A percentile compares a stretch with the other conserved stretches of the same genome.
phyloP scores from a whole-genome alignment of 1,140 invertebrate genomes.

The Andricus grossulariae region DNA sequence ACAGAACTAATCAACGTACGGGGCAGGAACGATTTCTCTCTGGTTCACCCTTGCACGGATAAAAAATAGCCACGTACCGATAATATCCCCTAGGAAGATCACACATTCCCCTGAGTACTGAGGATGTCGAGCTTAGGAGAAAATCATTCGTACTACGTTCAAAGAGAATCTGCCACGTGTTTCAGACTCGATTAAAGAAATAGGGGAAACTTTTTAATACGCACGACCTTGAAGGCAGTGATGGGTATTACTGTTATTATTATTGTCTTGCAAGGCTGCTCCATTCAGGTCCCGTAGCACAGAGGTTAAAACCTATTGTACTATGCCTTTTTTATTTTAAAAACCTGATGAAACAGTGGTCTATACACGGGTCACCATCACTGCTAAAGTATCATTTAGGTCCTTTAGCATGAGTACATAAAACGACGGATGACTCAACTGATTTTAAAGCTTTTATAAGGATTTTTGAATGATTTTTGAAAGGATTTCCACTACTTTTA shows the following conservation, averaged over 20 bases:
- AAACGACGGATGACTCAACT: not conserved
- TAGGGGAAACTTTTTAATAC: not conserved
- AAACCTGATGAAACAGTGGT: not conserved
- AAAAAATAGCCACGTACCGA: constrained; percentile 50
- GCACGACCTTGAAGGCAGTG: not conserved
- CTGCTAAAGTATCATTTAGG: too few relatives aligned
- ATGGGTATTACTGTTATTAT: too few relatives aligned
- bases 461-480: too few relatives aligned
- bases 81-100: constrained; percentile 30
- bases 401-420: too few relatives aligned
- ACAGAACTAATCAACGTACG: constrained; percentile 62
- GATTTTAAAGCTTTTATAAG: not conserved
- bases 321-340: too few relatives aligned
- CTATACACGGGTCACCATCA: too few relatives aligned
- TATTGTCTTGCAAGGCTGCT: too few relatives aligned
- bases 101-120: constrained; percentile 1
- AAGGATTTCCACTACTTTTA: too few relatives aligned
- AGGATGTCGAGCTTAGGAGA: constrained; percentile 13
- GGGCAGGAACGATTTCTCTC: constrained; percentile 56
- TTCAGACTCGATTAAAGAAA: not conserved
- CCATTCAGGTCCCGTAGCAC: too few relatives aligned
- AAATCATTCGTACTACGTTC: not conserved
- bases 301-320: too few relatives aligned
- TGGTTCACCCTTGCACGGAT: constrained; percentile 44
- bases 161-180: not conserved